Conservation (phyloP, 2,888 invertebrate species). For the Slavum lentiscoides region DNA sequence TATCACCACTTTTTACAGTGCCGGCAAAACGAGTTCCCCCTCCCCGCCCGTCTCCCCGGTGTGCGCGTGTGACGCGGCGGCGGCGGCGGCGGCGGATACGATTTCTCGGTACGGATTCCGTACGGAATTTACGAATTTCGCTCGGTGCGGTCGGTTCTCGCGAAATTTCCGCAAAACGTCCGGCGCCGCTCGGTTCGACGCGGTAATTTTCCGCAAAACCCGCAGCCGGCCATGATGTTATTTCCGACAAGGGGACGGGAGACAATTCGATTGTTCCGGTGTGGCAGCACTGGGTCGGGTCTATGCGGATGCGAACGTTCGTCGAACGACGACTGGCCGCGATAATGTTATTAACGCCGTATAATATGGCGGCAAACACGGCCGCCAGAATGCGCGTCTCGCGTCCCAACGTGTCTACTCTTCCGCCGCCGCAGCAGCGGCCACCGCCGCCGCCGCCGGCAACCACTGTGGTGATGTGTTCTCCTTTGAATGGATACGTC, state of each 20-base stretch:
- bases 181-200: not conserved
- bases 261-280: not conserved
- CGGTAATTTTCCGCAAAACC: not conserved
- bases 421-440: not conserved
- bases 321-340: not conserved
- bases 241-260: no score
- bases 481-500: not conserved
- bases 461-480: constrained; percentile 17
- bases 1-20: constrained; percentile 51
- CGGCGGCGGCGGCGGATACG: no score
- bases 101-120: no score
- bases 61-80: no score
- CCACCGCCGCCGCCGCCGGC: not conserved
- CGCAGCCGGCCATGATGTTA: not conserved
- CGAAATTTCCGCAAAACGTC: not conserved
- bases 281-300: constrained; percentile 1
- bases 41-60: not conserved
- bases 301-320: not conserved
- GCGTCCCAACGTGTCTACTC: not conserved
- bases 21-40: not conserved
- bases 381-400: not conserved
- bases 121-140: no score
- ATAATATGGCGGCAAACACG: constrained; percentile 35
- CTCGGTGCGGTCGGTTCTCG: not conserved
- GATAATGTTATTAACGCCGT: not conserved